Base-by-base conservation (phyloP, 1,140 invertebrate species). In the Subanguina moxae region DNA sequence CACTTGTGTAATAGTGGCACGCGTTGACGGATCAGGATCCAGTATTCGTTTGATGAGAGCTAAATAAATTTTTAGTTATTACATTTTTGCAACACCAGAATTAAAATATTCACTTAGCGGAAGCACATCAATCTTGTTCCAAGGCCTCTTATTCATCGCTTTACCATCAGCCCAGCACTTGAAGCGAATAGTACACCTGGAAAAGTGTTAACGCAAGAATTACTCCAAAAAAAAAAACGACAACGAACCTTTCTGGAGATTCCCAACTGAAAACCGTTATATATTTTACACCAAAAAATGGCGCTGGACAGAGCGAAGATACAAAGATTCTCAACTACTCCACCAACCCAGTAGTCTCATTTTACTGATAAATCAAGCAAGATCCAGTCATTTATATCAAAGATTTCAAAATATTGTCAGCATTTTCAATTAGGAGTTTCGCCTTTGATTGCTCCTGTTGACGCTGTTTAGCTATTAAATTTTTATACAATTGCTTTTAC, bases 1-100 rank as follows among this genome's bases (percentile, higher is more conserved):
- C 13, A 73, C 70, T 1, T 65, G 43, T 1, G 9, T 0, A 57
- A 73, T 52, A 19, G 30, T 43, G 7, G 30, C 64, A 28, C 72
- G 38, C 21, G 70, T 64, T 0, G 3, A 28, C 0, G 72, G 64
- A 57, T 74, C 56, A 0, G 30, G 30, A 13, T 3, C 21, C 0
- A 73, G 72, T 1, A 73, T 73, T 46, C 45, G 27, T 8, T 62
- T 68, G 13, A 73, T 13, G 1, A 73, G 45, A 15, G 45, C 71
- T 74, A 71, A 69, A 69, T n/a, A n/a, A n/a, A 7, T 17, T 23
- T 9, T 25, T n/a, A 58, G 17, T 27, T 58, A 19, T 13, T 5
- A 1, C 70, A 21, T 19, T 27, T 19, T 23, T 25, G 11, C n/a
- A 13, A 21, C 63, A 17, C 63, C 15, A 13, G 52, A 23, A 56